Evolutionary conservation across 2,888 invertebrate genomes (phyloP).

Genomic region (Frankliniella intonsa): DNA sequence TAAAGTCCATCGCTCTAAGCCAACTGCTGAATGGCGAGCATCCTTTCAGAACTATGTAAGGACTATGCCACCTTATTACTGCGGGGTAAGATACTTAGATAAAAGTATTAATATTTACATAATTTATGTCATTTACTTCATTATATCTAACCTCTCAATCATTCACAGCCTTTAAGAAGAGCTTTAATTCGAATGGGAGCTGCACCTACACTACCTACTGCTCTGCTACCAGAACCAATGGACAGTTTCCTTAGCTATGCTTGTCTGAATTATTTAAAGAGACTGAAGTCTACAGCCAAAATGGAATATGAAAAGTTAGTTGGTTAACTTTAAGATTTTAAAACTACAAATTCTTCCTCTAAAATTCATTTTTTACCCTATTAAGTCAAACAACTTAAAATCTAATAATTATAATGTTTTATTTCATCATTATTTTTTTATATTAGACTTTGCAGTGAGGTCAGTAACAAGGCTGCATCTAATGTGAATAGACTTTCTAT

Average conservation of each 20-base stretch:
- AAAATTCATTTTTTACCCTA: no score
- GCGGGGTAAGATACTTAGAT: conserved; percentile 54
- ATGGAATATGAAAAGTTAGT: conserved; percentile 69
- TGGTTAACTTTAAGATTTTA: background rate
- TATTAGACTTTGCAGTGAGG: conserved; percentile 67
- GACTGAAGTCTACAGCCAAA: conserved; percentile 91
- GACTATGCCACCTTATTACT: conserved; percentile 96
- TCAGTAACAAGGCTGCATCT: conserved; percentile 59
- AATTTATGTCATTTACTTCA: conserved; percentile 31
- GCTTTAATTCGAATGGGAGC: conserved; percentile 90
- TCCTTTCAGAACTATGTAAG: conserved; percentile 92
- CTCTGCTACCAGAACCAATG: conserved; percentile 83
- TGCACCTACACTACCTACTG: conserved; percentile 72
- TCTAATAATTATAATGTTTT: background rate
- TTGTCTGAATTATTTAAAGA: conserved; percentile 89
- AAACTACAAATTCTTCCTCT: no score
- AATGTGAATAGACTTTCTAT: conserved; percentile 49
- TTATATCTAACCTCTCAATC: conserved; percentile 22
- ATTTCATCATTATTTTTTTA: background rate
- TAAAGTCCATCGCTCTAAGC: conserved; percentile 87
- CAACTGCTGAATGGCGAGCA: conserved; percentile 85
- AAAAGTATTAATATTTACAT: background rate
- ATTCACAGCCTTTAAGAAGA: conserved; percentile 74
- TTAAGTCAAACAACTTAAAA: background rate
- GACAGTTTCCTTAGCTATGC: conserved; percentile 91